These are phyloP conservation scores for Cottus gobio DNA, from an alignment of 2,113 vertebrate genomes.

Conservation along the genomic window DNA sequence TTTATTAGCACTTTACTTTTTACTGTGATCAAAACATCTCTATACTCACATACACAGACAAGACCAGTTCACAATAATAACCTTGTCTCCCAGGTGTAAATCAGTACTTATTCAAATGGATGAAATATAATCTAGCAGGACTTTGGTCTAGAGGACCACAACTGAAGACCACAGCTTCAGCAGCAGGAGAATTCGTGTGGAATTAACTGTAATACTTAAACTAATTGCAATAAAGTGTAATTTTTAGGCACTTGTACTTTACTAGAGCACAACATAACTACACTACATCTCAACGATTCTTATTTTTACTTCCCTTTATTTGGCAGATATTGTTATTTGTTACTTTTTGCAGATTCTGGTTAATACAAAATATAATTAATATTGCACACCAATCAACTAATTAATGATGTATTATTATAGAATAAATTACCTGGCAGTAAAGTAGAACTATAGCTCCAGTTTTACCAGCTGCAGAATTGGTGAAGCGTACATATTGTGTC, in stretches of 20 bases:
- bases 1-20: slow-evolving; percentile 49
- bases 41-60: not conserved
- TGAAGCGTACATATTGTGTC: not conserved
- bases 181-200: slow-evolving; percentile 14
- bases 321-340: not conserved
- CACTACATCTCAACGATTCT: not conserved
- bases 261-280: not conserved
- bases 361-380: not conserved
- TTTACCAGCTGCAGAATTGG: not conserved
- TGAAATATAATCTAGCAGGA: slow-evolving; percentile 20
- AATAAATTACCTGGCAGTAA: not conserved
- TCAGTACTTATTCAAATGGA: slow-evolving; percentile 5
- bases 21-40: slow-evolving; percentile 43
- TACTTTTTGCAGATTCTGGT: not conserved
- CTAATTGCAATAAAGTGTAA: not conserved
- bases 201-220: not conserved
- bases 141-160: not conserved
- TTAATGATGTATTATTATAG: not conserved
- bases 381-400: not conserved
- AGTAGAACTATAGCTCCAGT: not conserved
- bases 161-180: not conserved
- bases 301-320: not conserved
- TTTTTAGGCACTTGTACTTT: not conserved
- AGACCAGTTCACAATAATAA: slow-evolving; percentile 5
- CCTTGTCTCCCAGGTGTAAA: slow-evolving; percentile 21